phyloP scores from a whole-genome alignment of 2,797 vertebrate genomes.

The Premnoplex brunnescens region DNA sequence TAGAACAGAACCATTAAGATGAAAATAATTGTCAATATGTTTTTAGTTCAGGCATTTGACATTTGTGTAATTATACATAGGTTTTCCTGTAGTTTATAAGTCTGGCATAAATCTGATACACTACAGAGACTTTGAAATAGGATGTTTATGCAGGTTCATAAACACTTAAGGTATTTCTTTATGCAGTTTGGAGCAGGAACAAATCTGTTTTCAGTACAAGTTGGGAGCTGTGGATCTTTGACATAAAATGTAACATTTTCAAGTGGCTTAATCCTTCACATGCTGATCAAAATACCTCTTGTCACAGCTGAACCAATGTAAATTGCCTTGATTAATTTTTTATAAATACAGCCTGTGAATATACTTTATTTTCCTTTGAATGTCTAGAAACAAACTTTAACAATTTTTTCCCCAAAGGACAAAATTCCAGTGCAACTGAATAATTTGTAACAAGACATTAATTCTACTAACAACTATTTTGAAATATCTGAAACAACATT shows the following conservation, averaged over 20 bases:
- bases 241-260: neutral
- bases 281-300: constrained; percentile 1
- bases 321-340: constrained; percentile 2
- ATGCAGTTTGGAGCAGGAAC: neutral
- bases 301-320: neutral
- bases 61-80: neutral
- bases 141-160: neutral
- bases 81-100: neutral
- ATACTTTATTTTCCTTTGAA: neutral
- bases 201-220: neutral
- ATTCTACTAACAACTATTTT: neutral
- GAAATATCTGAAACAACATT: neutral
- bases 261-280: neutral
- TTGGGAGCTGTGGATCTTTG: neutral
- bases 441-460: neutral
- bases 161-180: neutral
- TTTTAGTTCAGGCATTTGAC: neutral
- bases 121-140: neutral
- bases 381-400: neutral
- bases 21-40: neutral
- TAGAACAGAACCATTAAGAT: neutral
- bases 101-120: neutral
- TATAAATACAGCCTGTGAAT: neutral
- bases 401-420: neutral
- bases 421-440: neutral